Evolutionary conservation across 2,797 vertebrate species (phyloP).

Genomic region (Cygnus olor): DNA sequence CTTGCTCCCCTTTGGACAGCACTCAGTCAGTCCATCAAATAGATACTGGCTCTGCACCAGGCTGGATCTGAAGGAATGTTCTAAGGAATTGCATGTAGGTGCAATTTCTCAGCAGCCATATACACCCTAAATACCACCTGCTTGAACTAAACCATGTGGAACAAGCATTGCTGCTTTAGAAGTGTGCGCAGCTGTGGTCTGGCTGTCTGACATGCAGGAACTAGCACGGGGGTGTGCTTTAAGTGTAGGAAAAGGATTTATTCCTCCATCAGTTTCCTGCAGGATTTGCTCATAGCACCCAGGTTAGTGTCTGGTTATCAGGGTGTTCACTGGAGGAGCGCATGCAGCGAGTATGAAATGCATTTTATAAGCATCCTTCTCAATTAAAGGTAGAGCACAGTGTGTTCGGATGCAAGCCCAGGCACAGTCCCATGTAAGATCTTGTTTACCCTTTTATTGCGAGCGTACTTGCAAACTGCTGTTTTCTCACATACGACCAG

Average conservation of each 20-base stretch:
- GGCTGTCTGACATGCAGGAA: neutral
- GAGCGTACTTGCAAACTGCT: neutral
- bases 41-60: neutral
- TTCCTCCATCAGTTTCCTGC: neutral
- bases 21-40: neutral
- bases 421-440: neutral
- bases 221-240: neutral
- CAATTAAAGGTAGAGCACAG: neutral
- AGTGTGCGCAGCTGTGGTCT: neutral
- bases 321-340: neutral
- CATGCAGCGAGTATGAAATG: neutral
- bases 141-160: neutral
- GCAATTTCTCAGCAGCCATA: neutral
- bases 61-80: neutral
- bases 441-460: neutral
- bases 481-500: neutral
- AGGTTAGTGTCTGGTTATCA: neutral
- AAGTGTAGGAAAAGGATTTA: neutral
- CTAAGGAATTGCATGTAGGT: neutral
- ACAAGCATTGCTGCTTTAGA: neutral
- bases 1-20: neutral
- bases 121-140: neutral
- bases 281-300: neutral
- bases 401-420: slow-evolving; percentile 8
- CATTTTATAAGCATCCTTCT: neutral